Evolutionary conservation across 2,888 invertebrate species (phyloP).

Genomic region (Craniophora ligustri): DNA sequence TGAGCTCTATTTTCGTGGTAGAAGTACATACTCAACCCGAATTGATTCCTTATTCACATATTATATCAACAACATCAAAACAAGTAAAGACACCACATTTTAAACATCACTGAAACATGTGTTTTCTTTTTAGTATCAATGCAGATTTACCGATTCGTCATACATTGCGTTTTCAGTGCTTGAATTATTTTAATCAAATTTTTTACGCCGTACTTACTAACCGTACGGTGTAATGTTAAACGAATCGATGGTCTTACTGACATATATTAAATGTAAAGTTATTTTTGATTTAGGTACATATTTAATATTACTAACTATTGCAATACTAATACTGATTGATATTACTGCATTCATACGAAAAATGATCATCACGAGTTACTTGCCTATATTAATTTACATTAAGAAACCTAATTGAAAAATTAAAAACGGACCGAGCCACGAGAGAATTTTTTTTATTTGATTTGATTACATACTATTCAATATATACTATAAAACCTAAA

Average conservation of each 20-base stretch:
- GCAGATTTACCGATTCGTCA: slow-evolving; percentile 54
- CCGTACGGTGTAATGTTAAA: slow-evolving; percentile 43
- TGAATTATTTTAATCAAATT: slow-evolving; percentile 4
- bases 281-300: slow-evolving; percentile 15
- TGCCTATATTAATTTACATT: slow-evolving; percentile 44
- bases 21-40: slow-evolving; percentile 66
- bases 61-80: slow-evolving; percentile 88
- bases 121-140: slow-evolving; percentile 44
- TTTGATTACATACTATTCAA: slow-evolving; percentile 49
- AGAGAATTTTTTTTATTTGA: slow-evolving; percentile 40
- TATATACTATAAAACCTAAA: slow-evolving; percentile 47
- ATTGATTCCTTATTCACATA: slow-evolving; percentile 86
- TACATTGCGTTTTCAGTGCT: slow-evolving; percentile 37
- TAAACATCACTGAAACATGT: slow-evolving; percentile 64
- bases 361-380: slow-evolving; percentile 43
- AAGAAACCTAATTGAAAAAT: slow-evolving; percentile 30
- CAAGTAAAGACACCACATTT: slow-evolving; percentile 79
- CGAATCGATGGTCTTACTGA: slow-evolving; percentile 37
- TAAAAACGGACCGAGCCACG: slow-evolving; percentile 30
- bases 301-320: slow-evolving; percentile 27
- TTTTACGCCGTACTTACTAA: slow-evolving; percentile 2
- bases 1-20: slow-evolving; percentile 27
- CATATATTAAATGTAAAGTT: slow-evolving; percentile 7
- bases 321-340: slow-evolving; percentile 50
- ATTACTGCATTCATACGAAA: slow-evolving; percentile 53